phyloP scores from a whole-genome alignment of 2,797 vertebrate genomes.

The Denticeps clupeoides region DNA sequence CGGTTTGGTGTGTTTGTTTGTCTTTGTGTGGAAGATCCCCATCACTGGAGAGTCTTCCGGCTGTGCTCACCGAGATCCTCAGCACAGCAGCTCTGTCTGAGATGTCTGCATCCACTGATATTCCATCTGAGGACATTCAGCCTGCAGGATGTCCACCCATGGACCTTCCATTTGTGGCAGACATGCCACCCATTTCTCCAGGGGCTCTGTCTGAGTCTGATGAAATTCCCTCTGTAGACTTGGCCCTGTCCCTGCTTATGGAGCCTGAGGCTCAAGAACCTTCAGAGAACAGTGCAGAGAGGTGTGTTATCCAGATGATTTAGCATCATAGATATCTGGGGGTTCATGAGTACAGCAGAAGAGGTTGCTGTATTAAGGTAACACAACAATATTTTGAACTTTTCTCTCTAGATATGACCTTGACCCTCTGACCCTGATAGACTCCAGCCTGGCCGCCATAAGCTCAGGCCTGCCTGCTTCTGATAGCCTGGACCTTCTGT shows the following conservation, averaged over 20 bases:
- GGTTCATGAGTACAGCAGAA: not conserved
- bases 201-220: not conserved
- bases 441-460: constrained; percentile 15
- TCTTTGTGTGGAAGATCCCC: too few species aligned
- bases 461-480: not conserved
- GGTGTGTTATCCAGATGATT: not conserved
- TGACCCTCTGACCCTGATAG: constrained; percentile 19
- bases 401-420: constrained; percentile 19
- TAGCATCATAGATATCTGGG: not conserved
- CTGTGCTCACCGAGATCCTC: too few species aligned
- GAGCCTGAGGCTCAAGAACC: constrained; percentile 5
- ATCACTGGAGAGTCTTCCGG: too few species aligned
- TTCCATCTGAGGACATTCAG: too few species aligned
- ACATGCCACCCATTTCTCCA: not conserved
- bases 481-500: constrained; percentile 14
- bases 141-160: too few species aligned
- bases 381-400: too few species aligned
- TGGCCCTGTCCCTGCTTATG: constrained; percentile 25
- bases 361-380: not conserved
- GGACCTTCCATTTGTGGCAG: too few species aligned
- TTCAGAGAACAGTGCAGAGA: constrained; percentile 4
- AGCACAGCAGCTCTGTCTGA: too few species aligned
- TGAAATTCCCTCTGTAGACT: constrained; percentile 12
- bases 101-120: too few species aligned
- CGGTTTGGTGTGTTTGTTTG: too few species aligned